A percentile compares a stretch with the other conserved stretches of the same genome.
These are phyloP conservation scores for Gorsachius goisagi DNA, from an alignment of 2,113 vertebrate genomes.

Conservation along the genomic window DNA sequence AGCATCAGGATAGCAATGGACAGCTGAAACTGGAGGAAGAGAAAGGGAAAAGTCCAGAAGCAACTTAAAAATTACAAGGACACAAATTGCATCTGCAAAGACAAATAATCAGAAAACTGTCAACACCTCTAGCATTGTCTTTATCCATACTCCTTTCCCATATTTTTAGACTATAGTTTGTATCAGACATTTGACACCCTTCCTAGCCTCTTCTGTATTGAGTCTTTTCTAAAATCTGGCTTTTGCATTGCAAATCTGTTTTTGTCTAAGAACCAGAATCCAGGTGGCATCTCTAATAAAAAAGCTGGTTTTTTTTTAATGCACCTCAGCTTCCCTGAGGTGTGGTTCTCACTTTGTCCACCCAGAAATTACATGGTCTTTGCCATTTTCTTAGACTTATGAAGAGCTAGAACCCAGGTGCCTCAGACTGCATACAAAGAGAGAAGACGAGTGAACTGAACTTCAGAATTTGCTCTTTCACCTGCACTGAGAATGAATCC, in stretches of 20 bases:
- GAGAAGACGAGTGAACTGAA: background rate
- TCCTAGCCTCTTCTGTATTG: background rate
- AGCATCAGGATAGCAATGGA: background rate
- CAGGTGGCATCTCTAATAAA: background rate
- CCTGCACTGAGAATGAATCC: background rate
- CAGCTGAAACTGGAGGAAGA: background rate
- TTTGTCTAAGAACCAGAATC: background rate
- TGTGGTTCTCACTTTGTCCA: background rate
- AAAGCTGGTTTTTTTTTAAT: background rate
- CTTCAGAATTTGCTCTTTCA: background rate
- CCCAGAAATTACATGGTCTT: background rate
- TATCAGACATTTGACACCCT: background rate
- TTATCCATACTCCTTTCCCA: background rate
- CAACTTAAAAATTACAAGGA: background rate
- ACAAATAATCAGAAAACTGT: background rate
- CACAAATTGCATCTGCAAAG: background rate
- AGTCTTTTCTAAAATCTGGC: background rate
- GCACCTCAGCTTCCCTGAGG: background rate
- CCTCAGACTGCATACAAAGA: background rate
- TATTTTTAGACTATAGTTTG: background rate
- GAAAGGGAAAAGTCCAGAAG: background rate
- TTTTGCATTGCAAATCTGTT: slow-evolving; percentile 2
- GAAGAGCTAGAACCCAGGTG: background rate
- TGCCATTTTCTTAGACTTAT: background rate
- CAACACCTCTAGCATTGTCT: background rate